phyloP scores from a whole-genome alignment of 2,888 invertebrate species.

The Cinara cedri region DNA sequence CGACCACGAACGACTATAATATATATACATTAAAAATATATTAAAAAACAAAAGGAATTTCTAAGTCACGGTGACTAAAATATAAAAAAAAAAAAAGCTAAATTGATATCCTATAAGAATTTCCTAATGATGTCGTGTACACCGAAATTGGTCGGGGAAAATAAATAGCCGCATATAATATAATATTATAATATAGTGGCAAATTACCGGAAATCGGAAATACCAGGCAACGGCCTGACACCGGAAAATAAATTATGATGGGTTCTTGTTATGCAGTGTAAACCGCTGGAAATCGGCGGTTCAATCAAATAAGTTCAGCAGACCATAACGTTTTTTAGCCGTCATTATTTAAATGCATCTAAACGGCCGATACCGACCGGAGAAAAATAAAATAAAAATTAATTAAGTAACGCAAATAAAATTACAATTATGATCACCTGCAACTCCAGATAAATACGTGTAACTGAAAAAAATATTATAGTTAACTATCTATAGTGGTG shows the following conservation, averaged over 20 bases:
- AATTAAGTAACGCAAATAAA: too few species aligned
- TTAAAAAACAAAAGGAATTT: neutral
- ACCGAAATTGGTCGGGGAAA: neutral
- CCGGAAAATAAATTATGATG: conserved; percentile 17
- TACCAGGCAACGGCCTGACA: conserved; percentile 43
- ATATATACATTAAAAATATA: neutral
- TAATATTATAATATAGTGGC: conserved; percentile 1
- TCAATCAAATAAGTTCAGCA: neutral
- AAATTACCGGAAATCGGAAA: conserved; percentile 45
- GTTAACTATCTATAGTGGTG: too few species aligned
- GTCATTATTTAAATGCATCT: neutral
- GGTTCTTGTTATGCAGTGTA: neutral
- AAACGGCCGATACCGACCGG: neutral
- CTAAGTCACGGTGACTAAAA: neutral
- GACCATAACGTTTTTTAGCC: neutral
- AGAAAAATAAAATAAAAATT: neutral
- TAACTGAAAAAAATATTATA: too few species aligned
- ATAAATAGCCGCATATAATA: conserved; percentile 3
- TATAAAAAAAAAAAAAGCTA: neutral
- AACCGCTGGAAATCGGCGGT: neutral
- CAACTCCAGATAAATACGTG: too few species aligned
- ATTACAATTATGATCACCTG: neutral
- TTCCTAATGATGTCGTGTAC: neutral
- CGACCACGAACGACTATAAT: neutral
- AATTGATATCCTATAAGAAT: neutral